These are phyloP conservation scores for Lathronympha strigana DNA, from an alignment of 2,888 invertebrate species.

Conservation along the genomic window DNA sequence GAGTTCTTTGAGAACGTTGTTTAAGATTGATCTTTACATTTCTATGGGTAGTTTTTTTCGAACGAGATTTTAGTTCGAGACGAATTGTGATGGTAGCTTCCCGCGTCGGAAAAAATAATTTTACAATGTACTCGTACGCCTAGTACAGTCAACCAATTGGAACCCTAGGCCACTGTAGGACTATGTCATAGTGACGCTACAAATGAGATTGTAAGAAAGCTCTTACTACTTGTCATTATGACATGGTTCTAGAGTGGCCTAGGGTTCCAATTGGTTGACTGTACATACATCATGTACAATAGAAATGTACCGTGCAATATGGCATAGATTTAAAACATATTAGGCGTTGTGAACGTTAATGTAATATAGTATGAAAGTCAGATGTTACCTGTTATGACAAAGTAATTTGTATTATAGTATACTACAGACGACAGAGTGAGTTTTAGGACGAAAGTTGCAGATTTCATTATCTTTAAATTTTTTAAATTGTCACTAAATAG, in stretches of 20 bases:
- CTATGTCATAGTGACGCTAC: no score
- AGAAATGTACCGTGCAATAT: conserved; percentile 81
- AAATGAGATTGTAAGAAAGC: no score
- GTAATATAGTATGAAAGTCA: conserved; percentile 83
- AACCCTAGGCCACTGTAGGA: no score
- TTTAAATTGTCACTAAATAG: background rate
- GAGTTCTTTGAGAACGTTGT: conserved; percentile 65
- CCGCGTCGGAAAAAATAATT: conserved; percentile 69
- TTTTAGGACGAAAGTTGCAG: conserved; percentile 20
- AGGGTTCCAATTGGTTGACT: no score
- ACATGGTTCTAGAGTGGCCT: no score
- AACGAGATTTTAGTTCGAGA: conserved; percentile 63
- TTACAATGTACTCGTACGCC: conserved; percentile 67
- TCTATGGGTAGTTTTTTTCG: conserved; percentile 65
- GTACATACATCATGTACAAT: conserved; percentile 73
- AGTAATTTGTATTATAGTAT: conserved; percentile 80
- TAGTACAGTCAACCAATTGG: no score
- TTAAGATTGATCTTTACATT: conserved; percentile 61
- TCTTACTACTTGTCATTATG: no score
- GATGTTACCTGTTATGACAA: conserved; percentile 84
- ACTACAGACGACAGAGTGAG: conserved; percentile 40
- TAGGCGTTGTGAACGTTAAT: conserved; percentile 83
- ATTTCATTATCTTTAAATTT: background rate
- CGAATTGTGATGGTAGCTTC: conserved; percentile 72
- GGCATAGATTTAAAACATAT: conserved; percentile 79